These are phyloP conservation scores for Ganaspis brasiliensis DNA, from an alignment of 2,888 invertebrate genomes.

Conservation along the genomic window DNA sequence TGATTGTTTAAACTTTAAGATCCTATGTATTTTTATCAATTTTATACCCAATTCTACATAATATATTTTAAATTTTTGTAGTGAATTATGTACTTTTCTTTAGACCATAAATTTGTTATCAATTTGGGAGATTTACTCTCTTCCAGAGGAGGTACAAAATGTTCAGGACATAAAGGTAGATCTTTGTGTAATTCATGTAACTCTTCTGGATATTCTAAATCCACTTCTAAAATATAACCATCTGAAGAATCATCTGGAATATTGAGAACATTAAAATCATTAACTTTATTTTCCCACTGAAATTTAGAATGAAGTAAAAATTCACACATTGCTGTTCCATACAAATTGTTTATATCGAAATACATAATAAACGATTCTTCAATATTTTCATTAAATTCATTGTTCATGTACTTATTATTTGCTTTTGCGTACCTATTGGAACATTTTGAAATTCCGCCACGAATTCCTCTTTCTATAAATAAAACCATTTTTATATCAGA, in stretches of 20 bases:
- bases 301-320: slow-evolving; percentile 68
- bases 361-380: slow-evolving; percentile 61
- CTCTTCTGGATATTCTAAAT: neutral
- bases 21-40: too few relatives aligned
- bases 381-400: slow-evolving; percentile 4
- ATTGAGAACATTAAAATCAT: neutral
- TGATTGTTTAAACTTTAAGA: too few relatives aligned
- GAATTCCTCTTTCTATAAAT: slow-evolving; percentile 64
- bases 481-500: slow-evolving; percentile 62
- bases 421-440: slow-evolving; percentile 62
- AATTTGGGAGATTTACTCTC: neutral
- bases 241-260: slow-evolving; percentile 3
- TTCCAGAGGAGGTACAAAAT: neutral
- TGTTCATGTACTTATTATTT: slow-evolving; percentile 61
- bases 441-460: slow-evolving; percentile 62
- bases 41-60: too few relatives aligned
- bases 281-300: slow-evolving; percentile 63
- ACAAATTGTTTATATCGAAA: slow-evolving; percentile 74
- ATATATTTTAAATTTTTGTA: too few relatives aligned
- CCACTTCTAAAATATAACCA: neutral
- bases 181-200: neutral
- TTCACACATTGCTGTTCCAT: slow-evolving; percentile 73
- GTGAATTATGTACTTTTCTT: too few relatives aligned
- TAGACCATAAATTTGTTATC: neutral
- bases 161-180: neutral